A percentile compares a stretch with the other conserved stretches of the same genome.
Evolutionary conservation across 2,888 invertebrate species (phyloP).

Genomic region (Sialis lutaria): DNA sequence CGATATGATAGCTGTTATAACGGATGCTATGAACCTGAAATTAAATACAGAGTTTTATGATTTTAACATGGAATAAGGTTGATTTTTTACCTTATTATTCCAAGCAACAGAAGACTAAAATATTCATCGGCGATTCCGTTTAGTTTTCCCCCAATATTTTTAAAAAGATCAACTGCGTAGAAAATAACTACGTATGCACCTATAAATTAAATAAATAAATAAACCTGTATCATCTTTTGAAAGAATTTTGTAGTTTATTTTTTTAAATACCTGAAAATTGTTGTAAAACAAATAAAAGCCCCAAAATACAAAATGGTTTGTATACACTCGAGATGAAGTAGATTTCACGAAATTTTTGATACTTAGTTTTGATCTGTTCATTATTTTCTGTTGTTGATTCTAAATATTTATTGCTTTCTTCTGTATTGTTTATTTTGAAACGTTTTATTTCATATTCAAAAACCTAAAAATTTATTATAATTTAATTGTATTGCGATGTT

Average conservation of each 20-base stretch:
- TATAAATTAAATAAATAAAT: neutral
- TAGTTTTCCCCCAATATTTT: slow-evolving; percentile 27
- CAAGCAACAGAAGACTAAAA: slow-evolving; percentile 29
- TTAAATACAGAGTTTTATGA: slow-evolving; percentile 6
- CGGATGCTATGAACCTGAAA: slow-evolving; percentile 30
- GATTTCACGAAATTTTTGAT: too few relatives aligned
- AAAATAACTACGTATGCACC: slow-evolving; percentile 38
- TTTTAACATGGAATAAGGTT: too few relatives aligned
- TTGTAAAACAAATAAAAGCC: slow-evolving; percentile 31
- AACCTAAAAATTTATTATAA: too few relatives aligned
- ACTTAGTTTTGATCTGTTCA: too few relatives aligned
- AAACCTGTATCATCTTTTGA: too few relatives aligned
- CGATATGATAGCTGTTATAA: slow-evolving; percentile 29
- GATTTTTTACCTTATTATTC: slow-evolving; percentile 19
- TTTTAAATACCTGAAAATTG: slow-evolving; percentile 24
- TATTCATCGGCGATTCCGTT: slow-evolving; percentile 27
- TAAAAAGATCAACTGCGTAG: slow-evolving; percentile 34
- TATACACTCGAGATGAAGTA: slow-evolving; percentile 22
- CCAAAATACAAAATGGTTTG: slow-evolving; percentile 30
- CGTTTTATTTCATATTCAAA: too few relatives aligned
- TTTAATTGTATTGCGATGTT: too few relatives aligned
- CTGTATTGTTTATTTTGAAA: too few relatives aligned
- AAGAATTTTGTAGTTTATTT: too few relatives aligned
- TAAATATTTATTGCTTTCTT: too few relatives aligned
- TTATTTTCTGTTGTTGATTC: too few relatives aligned